Conservation (phyloP, 2,888 invertebrate genomes). For the Dryomyza anilis region DNA sequence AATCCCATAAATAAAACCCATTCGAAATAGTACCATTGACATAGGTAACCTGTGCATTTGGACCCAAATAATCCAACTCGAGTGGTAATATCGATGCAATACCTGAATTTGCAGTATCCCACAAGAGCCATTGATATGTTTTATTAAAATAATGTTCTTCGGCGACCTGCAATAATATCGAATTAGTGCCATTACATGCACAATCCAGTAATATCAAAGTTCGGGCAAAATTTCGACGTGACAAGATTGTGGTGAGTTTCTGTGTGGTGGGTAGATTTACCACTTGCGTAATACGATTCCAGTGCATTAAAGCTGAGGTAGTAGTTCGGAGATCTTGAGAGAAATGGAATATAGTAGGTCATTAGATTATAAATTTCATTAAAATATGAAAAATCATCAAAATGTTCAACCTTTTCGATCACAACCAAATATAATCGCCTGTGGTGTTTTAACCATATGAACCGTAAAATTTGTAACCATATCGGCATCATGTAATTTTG, state of each 20-base stretch:
- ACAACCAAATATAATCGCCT: constrained; percentile 46
- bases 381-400: no score
- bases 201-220: constrained; percentile 48
- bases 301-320: constrained; percentile 32
- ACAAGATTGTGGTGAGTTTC: constrained; percentile 35
- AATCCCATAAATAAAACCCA: constrained; percentile 45
- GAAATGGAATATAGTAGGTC: neutral
- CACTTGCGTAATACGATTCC: constrained; percentile 40
- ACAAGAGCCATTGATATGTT: constrained; percentile 56
- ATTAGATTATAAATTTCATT: neutral
- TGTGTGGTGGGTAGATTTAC: constrained; percentile 36
- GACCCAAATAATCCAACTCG: constrained; percentile 45
- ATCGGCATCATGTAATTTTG: constrained; percentile 23
- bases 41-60: constrained; percentile 54
- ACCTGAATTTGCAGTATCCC: constrained; percentile 39
- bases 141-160: constrained; percentile 49
- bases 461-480: constrained; percentile 40
- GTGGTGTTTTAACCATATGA: constrained; percentile 40
- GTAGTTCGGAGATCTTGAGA: constrained; percentile 10
- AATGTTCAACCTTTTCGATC: no score
- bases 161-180: constrained; percentile 42
- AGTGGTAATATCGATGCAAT: constrained; percentile 37
- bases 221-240: constrained; percentile 39
- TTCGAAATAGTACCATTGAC: constrained; percentile 37
- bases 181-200: constrained; percentile 36